Evolutionary conservation across 2,888 invertebrate species (phyloP), one percentile per base, ranked within the genome.

Genomic region (Pachydiplax longipennis): DNA sequence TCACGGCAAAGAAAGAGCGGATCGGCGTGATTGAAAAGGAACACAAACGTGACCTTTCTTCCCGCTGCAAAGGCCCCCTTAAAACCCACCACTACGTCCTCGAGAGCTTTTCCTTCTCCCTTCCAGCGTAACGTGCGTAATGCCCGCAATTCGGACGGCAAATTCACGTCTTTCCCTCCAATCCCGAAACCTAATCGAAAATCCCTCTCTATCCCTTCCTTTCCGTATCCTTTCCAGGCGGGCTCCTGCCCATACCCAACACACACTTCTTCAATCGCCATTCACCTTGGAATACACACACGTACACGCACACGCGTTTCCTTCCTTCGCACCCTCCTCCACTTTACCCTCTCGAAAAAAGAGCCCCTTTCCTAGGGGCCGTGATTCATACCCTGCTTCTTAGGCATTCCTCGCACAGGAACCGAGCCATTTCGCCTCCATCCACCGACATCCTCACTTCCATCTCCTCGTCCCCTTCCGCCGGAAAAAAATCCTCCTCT

Each of bases 351-450:
- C 13, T 35, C 83, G 13, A 10, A 83, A 18, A 25, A 83, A 53
- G 83, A 18, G 48, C 83, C 31, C 31, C 53, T n/a, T 53, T 61
- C 83, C 15, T 15, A 15, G 31, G 58, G 58, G 3, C 58, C 58
- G 83, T 83, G 83, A 83, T 83, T 83, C 83, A 83, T 83, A 35
- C 83, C 58, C 58, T 83, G 37, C 83, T 83, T 83, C 83, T 83
- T 83, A 37, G 58, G 83, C 58, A 83, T 83, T 83, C 83, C 83
- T 83, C 53, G 83, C 53, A 83, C 83, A 53, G 58, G 53, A 25
- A 31, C 83, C 53, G 31, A 53, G 31, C 48, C 83, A 48, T 31
- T 53, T 25, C n/a, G n/a, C 53, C 53, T 40, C 35, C 40, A 37
- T 37, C 22, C 5, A 53, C 35, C 58, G 22, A 22, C 58, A 1